These are phyloP conservation scores for Taphrorychus bicolor DNA, from an alignment of 2,888 invertebrate species.

Conservation along the genomic window DNA sequence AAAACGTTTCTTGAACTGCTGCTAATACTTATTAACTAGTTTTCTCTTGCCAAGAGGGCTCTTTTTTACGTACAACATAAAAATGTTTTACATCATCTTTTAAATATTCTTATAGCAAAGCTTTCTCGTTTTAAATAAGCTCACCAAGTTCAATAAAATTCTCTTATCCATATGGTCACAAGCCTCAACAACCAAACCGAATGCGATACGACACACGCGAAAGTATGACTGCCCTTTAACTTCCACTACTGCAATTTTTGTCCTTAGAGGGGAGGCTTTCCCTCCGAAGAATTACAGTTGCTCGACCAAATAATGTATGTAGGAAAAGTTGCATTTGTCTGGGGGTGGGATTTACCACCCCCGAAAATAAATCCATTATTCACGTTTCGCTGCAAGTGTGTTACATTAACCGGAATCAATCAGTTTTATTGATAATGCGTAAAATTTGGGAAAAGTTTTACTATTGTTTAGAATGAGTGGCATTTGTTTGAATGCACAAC, in stretches of 20 bases:
- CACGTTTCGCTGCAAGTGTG: neutral
- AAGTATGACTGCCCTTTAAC: neutral
- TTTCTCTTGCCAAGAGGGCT: no score
- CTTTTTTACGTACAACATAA: no score
- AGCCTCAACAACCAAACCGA: neutral
- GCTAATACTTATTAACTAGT: no score
- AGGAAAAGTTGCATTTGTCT: neutral
- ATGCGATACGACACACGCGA: neutral
- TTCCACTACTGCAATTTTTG: neutral
- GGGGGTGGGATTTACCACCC: neutral
- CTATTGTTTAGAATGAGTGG: neutral
- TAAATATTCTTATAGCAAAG: no score
- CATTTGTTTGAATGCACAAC: no score
- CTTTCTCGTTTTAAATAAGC: neutral
- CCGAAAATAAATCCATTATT: neutral
- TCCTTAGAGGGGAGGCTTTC: neutral
- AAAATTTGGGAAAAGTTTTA: neutral
- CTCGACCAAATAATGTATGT: neutral
- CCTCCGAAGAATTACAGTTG: neutral
- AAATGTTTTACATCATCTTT: no score
- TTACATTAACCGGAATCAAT: neutral
- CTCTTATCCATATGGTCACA: neutral
- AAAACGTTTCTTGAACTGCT: no score
- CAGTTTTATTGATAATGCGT: neutral
- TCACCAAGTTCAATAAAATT: neutral